Percentiles rank a stretch among this genome's conserved stretches.
These are phyloP conservation scores for Lepidochrysops patricia DNA, from an alignment of 2,888 invertebrate species.

Conservation along the genomic window DNA sequence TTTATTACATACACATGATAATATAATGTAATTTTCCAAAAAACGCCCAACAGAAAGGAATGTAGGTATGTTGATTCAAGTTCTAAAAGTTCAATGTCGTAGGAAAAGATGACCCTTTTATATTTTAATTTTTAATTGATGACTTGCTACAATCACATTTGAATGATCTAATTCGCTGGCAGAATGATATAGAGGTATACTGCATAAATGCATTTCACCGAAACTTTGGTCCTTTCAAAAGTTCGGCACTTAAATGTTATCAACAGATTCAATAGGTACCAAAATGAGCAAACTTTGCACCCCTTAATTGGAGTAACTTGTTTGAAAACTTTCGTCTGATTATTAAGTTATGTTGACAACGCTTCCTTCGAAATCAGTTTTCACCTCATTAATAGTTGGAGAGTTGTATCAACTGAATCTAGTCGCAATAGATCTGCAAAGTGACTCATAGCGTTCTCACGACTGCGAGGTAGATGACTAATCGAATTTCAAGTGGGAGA, in stretches of 20 bases:
- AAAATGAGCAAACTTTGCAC: constrained; percentile 15
- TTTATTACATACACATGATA: neutral
- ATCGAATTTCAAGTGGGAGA: constrained; percentile 35
- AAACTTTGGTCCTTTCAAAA: neutral
- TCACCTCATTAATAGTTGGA: constrained; percentile 22
- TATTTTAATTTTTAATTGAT: neutral
- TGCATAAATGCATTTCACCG: neutral
- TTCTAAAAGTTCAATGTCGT: neutral
- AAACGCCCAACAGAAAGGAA: neutral
- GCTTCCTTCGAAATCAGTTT: constrained; percentile 22
- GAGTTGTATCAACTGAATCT: constrained; percentile 20
- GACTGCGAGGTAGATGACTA: constrained; percentile 42
- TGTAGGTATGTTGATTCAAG: neutral
- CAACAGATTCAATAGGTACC: neutral
- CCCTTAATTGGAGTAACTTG: constrained; percentile 25
- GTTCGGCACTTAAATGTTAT: neutral
- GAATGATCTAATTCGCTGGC: neutral
- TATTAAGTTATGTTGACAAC: constrained; percentile 22
- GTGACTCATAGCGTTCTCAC: constrained; percentile 52
- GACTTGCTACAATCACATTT: neutral
- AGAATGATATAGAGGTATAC: neutral
- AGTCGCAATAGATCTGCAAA: constrained; percentile 27
- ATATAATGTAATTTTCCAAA: neutral
- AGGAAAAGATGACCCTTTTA: neutral
- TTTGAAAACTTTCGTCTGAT: constrained; percentile 25